Base-by-base conservation (phyloP, 2,113 vertebrate species). In the Bos taurus region DNA sequence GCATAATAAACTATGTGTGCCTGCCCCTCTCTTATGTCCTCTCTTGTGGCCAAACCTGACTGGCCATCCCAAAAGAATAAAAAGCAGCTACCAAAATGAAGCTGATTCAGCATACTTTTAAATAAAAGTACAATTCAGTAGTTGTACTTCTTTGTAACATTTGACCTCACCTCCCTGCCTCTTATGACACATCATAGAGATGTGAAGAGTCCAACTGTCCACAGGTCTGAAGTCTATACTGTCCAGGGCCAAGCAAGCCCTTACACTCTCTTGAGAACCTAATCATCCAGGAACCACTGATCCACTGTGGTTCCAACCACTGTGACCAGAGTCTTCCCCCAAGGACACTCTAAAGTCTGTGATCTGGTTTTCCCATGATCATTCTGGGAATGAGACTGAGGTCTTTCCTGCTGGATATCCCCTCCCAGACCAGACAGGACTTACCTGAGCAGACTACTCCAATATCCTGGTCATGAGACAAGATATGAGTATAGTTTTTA, bases 391-490 rank as follows among this genome's bases (percentile, higher is more conserved):
- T 25, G 15, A 71, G 19, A 52, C n/a, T 16, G 16, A 15, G 5
- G 33, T 26, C 30, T 17, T 74, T 36, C 28, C 14, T 57, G 6
- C 56, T 16, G 26, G 33, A 5, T 9, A 52, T 40, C 12, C n/a
- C 46, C 13, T 56, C 2, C 46, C 17, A 87, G 33, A 62, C 13
- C 13, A 80, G 43, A 78, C 26, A 48, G 28, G 19, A 90, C 98
- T 98, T 91, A 98, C 98, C 98, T 98, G 98, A 97, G 93, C 98
- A 99, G 15, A 98, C 16, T 16, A 30, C 60, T 64, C 30, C 60
- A 33, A 33, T 64, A 64, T 16, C 30, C 14, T 62, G 28, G 60
- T 62, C 60, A 62, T 62, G 7, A 64, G 60, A 64, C 30, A 33
- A 64, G 60, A 64, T 64, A 64, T 64, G 60, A 64, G 60, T 33